phyloP scores from a whole-genome alignment of 2,113 vertebrate species.

The Picathartes gymnocephalus region DNA sequence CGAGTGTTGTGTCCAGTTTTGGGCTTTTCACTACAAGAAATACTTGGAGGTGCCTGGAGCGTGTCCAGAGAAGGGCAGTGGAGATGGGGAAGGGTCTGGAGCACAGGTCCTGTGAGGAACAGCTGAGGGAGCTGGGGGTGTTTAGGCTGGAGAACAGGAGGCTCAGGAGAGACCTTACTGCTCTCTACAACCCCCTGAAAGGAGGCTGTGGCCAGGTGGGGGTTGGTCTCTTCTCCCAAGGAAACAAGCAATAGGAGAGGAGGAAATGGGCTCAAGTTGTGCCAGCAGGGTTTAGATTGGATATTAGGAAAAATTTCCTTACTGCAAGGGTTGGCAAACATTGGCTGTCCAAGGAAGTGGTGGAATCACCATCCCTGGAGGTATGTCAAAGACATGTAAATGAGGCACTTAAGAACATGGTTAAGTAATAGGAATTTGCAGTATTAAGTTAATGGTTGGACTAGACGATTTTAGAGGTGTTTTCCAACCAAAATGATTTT shows the following conservation, averaged over 20 bases:
- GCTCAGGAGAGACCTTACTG: not conserved
- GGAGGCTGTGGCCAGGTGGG: not conserved
- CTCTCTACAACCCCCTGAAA: not conserved
- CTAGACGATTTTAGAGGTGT: not conserved
- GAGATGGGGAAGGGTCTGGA: not conserved
- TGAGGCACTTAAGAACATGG: not conserved
- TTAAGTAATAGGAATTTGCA: not conserved
- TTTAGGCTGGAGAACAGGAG: not conserved
- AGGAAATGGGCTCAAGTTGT: not conserved
- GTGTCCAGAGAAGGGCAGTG: fast-evolving
- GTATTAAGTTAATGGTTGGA: not conserved
- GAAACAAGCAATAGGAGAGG: not conserved
- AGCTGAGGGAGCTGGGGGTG: not conserved
- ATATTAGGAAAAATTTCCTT: not conserved
- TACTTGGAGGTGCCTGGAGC: not conserved
- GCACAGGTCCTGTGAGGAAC: not conserved
- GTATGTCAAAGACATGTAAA: not conserved
- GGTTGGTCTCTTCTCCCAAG: not conserved
- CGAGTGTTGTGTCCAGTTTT: not conserved
- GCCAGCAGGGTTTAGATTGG: not conserved
- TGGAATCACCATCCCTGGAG: not conserved
- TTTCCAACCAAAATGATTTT: not conserved
- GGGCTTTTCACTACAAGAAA: not conserved
- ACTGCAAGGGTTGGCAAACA: not conserved
- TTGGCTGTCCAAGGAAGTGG: not conserved